Base-by-base conservation (phyloP, 2,797 vertebrate genomes). In the Todus mexicanus region DNA sequence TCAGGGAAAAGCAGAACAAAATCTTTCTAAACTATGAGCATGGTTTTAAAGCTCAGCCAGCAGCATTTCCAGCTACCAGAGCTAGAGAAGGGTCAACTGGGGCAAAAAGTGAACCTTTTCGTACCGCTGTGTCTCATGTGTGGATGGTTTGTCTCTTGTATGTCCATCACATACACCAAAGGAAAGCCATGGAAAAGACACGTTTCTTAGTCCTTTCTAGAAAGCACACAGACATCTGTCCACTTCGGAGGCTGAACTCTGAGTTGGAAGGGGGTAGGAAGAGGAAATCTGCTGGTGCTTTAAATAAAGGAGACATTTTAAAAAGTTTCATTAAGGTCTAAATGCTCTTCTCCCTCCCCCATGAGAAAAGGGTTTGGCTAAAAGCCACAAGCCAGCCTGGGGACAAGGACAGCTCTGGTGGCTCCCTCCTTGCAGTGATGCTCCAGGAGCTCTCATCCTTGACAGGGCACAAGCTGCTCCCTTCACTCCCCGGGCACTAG, bases 81-180 rank as follows among this genome's bases (percentile, higher is more conserved):
- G 33, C 12, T 29, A 9, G 29, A 4, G 29, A 70, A 61, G 70
- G 29, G 13, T 14, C 26, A 60, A 56, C 9, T 20, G 37, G 10
- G 15, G 17, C 37, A 37, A 84, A 64, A 66, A 11, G 5, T 3
- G 54, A 19, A 19, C 65, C 15, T 22, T 56, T 38, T 10, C n/a
- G 26, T 21, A 5, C 10, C 9, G n/a, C 31, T 43, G 15, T 33
- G 64, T 35, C 54, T 17, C 19, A 38, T 15, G 25, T 22, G 8
- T 35, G 38, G 26, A 23, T 10, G 23, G 47, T 15, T 27, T 1
- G 0, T 15, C 13, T 61, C 37, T 9, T 29, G 31, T 23, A 17
- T 3, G 3, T 31, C 54, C 20, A 27, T 10, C 7, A 0, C 2
- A 19, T 12, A 35, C 14, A 35, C 25, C 14, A 65, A 37, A 48